These are phyloP conservation scores for Vombatus ursinus DNA, from an alignment of 2,113 vertebrate species.

Conservation along the genomic window DNA sequence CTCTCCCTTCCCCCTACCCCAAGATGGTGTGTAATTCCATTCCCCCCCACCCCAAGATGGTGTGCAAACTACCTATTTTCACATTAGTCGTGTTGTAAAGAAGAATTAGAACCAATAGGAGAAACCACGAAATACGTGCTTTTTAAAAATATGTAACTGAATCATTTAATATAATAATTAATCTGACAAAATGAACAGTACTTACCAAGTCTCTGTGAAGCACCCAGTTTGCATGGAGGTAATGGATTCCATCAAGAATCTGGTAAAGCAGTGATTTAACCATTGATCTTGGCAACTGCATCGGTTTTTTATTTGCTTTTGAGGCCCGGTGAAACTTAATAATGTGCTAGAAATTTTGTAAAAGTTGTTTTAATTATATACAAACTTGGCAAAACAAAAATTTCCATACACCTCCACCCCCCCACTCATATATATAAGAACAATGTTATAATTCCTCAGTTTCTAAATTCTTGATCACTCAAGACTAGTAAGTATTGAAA, in stretches of 20 bases:
- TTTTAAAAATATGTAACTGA: slow-evolving; percentile 45
- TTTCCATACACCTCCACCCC: background rate
- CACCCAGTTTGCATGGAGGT: slow-evolving; percentile 91
- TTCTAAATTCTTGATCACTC: slow-evolving; percentile 32
- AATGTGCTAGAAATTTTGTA: slow-evolving; percentile 87
- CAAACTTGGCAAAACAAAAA: slow-evolving; percentile 27
- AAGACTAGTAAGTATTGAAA: slow-evolving; percentile 37
- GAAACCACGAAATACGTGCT: too few relatives aligned
- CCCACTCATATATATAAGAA: background rate
- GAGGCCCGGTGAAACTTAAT: slow-evolving; percentile 92
- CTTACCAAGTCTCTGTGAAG: slow-evolving; percentile 90
- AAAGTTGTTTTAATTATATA: slow-evolving; percentile 55
- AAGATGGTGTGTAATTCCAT: too few relatives aligned
- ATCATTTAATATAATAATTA: slow-evolving; percentile 31
- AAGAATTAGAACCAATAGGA: too few relatives aligned
- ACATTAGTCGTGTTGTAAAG: too few relatives aligned
- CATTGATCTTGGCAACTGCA: slow-evolving; percentile 91
- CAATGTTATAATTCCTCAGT: background rate
- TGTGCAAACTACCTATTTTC: too few relatives aligned
- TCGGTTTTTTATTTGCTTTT: slow-evolving; percentile 93
- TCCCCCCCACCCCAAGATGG: too few relatives aligned
- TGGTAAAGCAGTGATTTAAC: slow-evolving; percentile 91
- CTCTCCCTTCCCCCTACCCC: too few relatives aligned
- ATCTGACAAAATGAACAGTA: slow-evolving; percentile 7
- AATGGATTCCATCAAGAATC: slow-evolving; percentile 92